Evolutionary conservation across 2,888 invertebrate species (phyloP), one percentile per base, ranked within the genome.

Genomic region (Temnothorax rugatulus): DNA sequence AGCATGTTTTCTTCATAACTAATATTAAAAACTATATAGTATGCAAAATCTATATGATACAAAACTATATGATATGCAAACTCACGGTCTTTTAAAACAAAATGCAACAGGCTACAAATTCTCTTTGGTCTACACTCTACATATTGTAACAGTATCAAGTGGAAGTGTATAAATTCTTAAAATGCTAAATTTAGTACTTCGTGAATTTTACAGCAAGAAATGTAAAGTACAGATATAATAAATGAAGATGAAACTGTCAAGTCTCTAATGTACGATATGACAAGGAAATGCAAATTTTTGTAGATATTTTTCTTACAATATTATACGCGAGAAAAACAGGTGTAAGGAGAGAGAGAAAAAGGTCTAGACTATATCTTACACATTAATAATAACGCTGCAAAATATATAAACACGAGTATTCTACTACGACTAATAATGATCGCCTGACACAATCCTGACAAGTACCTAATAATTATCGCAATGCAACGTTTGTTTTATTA

Each of bases 271-370:
- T 34, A 9, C n/a, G n/a, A 64, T 41, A 64, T 38, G 21, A 34
- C 69, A 71, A 38, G 11, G 9, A 34, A 2, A 54, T 54, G 21
- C 38, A 71, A 71, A 71, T 54, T 71, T 52, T 71, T 71, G 7
- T 13, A 21, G 21, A 71, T 38, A 71, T 71, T 71, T 71, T 52
- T 38, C 15, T 15, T 21, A 21, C 15, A 4, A 54, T 52, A 52
- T 71, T 71, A 34, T 34, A 38, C 47, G 47, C 25, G 18, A 68
- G 25, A 29, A 50, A 54, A 54, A 13, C 34, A 41, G 15, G 41
- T 54, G 2, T 34, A 71, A 25, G 1, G 38, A 71, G 21, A 71
- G 21, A 71, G 15, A 54, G 13, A 52, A 68, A 71, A 21, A 54
- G 29, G 1, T 71, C 7, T 1, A 71, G 52, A 21, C 8, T 15